These are phyloP conservation scores for Sabellastarte sp. DNA, from an alignment of 2,888 invertebrate species.

Conservation along the genomic window DNA sequence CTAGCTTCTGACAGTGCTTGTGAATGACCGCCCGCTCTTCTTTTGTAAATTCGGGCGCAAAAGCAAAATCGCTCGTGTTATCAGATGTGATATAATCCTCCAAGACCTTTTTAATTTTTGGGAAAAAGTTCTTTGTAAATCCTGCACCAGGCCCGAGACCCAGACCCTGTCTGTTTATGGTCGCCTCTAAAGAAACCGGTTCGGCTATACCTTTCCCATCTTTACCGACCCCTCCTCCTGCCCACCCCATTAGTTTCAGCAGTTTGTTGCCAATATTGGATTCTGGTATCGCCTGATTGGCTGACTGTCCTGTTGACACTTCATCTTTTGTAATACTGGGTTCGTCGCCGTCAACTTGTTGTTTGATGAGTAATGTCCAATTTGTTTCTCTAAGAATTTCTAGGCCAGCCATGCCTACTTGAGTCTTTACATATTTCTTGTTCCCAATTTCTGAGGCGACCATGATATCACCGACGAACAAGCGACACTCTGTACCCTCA, in stretches of 20 bases:
- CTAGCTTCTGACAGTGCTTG: constrained; percentile 53
- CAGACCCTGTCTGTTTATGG: constrained; percentile 51
- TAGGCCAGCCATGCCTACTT: constrained; percentile 37
- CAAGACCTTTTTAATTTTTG: constrained; percentile 45
- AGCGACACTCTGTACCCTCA: no score
- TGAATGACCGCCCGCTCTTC: constrained; percentile 61
- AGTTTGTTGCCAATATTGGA: constrained; percentile 65
- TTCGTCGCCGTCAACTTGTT: constrained; percentile 37
- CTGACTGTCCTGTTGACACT: constrained; percentile 34
- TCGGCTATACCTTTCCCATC: constrained; percentile 68
- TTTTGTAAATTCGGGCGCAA: constrained; percentile 58
- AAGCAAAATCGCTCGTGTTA: constrained; percentile 57
- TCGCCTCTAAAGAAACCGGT: constrained; percentile 60
- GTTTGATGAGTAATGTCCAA: constrained; percentile 49
- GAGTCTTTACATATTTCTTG: constrained; percentile 35
- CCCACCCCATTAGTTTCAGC: constrained; percentile 74
- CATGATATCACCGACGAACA: constrained; percentile 35
- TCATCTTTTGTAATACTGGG: constrained; percentile 12
- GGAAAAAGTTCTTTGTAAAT: constrained; percentile 37
- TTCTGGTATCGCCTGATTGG: constrained; percentile 38
- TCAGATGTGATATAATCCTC: constrained; percentile 50
- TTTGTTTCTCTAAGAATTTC: constrained; percentile 37
- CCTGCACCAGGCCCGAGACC: constrained; percentile 40
- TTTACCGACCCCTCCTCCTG: constrained; percentile 71
- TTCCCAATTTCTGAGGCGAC: constrained; percentile 33